phyloP scores from a whole-genome alignment of 2,797 vertebrate species.

The Presbytis comata region DNA sequence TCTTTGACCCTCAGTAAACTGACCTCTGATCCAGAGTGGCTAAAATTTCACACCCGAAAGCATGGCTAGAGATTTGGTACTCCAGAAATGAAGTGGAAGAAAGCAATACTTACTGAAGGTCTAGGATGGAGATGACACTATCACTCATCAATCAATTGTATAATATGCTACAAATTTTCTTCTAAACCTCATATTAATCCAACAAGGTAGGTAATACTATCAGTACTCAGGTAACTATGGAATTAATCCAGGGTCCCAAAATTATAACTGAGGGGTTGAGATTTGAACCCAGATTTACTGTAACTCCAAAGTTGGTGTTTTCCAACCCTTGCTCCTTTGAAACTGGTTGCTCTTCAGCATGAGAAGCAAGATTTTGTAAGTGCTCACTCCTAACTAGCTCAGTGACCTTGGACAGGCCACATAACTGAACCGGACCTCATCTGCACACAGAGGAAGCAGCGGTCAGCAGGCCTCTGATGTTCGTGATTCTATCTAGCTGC shows the following conservation, averaged over 20 bases:
- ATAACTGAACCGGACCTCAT: accelerated
- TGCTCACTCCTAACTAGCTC: not conserved
- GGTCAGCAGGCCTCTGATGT: not conserved
- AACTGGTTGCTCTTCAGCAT: accelerated
- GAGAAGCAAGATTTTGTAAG: not conserved
- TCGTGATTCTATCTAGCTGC: not conserved
- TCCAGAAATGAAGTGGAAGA: not conserved
- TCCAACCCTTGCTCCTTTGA: not conserved
- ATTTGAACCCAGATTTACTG: not conserved
- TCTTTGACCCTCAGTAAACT: not conserved
- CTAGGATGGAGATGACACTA: not conserved
- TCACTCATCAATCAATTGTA: not conserved
- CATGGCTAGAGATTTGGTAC: not conserved
- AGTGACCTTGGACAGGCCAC: not conserved
- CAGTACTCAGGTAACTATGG: not conserved
- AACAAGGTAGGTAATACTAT: not conserved
- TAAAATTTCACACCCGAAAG: not conserved
- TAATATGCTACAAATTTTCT: not conserved
- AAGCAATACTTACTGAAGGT: not conserved
- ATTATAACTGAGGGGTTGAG: not conserved
- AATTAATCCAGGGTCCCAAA: not conserved
- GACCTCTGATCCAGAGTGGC: not conserved
- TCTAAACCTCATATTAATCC: not conserved
- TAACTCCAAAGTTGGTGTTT: not conserved
- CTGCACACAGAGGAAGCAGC: not conserved